Base-by-base conservation (phyloP, 2,888 invertebrate species). In the Seira ritae region DNA sequence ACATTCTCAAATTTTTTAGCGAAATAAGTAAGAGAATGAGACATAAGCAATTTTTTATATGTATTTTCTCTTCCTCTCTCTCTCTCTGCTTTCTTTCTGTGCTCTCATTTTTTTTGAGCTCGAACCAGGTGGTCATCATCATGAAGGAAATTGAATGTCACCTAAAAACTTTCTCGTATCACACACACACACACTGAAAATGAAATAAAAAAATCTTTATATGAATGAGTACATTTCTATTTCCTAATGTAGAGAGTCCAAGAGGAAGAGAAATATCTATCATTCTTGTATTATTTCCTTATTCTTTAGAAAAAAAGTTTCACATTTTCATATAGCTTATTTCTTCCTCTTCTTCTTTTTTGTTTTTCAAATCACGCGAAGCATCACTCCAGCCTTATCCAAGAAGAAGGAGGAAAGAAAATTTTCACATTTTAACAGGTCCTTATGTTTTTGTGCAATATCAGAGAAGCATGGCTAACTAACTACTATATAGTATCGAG, bases 61-160 rank as follows among this genome's bases (percentile, higher is more conserved):
- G 55, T 17, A 55, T 55, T 68, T 31, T 68, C 24, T 74, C 72
- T 10, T 62, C 10, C 22, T 66, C 22, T 31, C 24, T 50, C 22
- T 66, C 22, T 31, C 24, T 50, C 6, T 1, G 50, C 46, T 67
- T 37, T 17, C 12, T 67, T 60, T 80, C 55, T 73, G 22, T 65
- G 55, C 46, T 73, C 68, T 17, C 12, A 80, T 73, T 80, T 80
- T 80, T 71, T 55, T 55, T 70, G 42, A 67, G 50, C 67, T 81
- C 24, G 67, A 82, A 68, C 82, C 82, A 82, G 82, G 82, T 82
- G 82, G 82, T 82, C 82, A 82, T 76, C 82, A 68, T 77, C 68
- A 77, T 81, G 71, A 70, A 80, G 77, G 82, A 82, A 82, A 82
- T 77, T 77, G 77, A 81, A 82, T 82, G 82, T 82, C 82, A 77